A percentile compares a stretch with the other conserved stretches of the same genome.
Conservation (phyloP, 2,113 vertebrate genomes). For the Megaceryle maxima region DNA sequence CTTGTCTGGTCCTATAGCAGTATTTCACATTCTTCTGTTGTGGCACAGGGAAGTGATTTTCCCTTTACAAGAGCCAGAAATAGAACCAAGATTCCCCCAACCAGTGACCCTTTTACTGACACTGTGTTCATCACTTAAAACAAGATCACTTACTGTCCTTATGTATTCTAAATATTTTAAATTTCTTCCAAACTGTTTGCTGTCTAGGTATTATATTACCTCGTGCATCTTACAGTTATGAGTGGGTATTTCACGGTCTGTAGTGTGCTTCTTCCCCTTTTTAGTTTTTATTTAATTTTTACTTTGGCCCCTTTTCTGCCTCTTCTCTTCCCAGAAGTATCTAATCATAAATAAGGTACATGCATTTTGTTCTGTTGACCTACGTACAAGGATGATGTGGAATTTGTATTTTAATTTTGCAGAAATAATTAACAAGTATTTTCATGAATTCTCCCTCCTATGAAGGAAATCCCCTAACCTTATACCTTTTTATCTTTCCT, state of each 20-base stretch:
- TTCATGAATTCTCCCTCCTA: not conserved
- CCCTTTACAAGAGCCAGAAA: not conserved
- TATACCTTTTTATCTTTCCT: not conserved
- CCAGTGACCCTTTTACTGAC: not conserved
- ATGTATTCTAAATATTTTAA: not conserved
- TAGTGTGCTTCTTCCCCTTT: not conserved
- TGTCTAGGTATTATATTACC: not conserved
- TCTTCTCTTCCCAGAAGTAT: not conserved
- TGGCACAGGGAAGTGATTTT: not conserved
- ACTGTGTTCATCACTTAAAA: not conserved
- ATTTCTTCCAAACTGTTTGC: not conserved
- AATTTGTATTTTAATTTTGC: not conserved
- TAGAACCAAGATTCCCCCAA: not conserved
- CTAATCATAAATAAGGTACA: not conserved
- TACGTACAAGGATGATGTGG: not conserved
- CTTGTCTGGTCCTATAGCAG: not conserved
- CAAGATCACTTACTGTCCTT: not conserved
- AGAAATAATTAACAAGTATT: not conserved
- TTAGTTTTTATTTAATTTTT: not conserved
- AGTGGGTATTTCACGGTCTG: not conserved
- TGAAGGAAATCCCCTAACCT: not conserved
- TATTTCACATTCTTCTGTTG: constrained; percentile 5
- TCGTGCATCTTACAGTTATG: not conserved
- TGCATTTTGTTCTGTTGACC: not conserved
- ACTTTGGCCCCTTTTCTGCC: not conserved